phyloP scores from a whole-genome alignment of 1,140 invertebrate species.

The Venustaconcha ellipsiformis region DNA sequence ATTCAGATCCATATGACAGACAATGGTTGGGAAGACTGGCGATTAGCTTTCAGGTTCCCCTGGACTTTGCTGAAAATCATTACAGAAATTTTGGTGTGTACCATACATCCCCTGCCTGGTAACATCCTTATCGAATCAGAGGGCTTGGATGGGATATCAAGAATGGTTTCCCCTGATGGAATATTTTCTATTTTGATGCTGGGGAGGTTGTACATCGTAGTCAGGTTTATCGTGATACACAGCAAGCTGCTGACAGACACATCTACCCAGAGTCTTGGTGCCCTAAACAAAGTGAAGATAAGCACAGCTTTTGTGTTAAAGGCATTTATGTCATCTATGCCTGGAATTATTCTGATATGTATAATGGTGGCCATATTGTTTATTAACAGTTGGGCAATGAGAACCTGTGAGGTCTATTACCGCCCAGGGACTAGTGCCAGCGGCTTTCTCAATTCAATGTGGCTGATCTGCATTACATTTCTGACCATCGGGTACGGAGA shows the following conservation, averaged over 20 bases:
- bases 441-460: slow-evolving; percentile 53
- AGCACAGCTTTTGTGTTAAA: slow-evolving; percentile 68
- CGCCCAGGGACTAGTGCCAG: slow-evolving; percentile 36
- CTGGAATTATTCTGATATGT: slow-evolving; percentile 59
- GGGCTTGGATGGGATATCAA: slow-evolving; percentile 26
- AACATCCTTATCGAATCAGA: slow-evolving; percentile 37
- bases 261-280: slow-evolving; percentile 66
- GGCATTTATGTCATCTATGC: slow-evolving; percentile 67
- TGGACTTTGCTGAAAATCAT: slow-evolving; percentile 45
- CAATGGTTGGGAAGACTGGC: slow-evolving; percentile 60
- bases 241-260: slow-evolving; percentile 63
- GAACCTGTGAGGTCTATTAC: slow-evolving; percentile 62
- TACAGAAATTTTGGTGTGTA: slow-evolving; percentile 54
- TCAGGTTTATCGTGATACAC: slow-evolving; percentile 64
- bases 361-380: slow-evolving; percentile 61
- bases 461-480: slow-evolving; percentile 63
- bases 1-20: slow-evolving; percentile 56
- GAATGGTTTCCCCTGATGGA: slow-evolving; percentile 56
- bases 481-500: slow-evolving; percentile 63
- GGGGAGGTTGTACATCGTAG: slow-evolving; percentile 63
- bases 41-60: slow-evolving; percentile 48
- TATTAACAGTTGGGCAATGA: slow-evolving; percentile 64
- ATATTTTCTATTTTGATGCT: slow-evolving; percentile 68
- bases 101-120: slow-evolving; percentile 61
- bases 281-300: slow-evolving; percentile 67